phyloP scores from a whole-genome alignment of 1,140 invertebrate species.

The Rhysida immarginata region DNA sequence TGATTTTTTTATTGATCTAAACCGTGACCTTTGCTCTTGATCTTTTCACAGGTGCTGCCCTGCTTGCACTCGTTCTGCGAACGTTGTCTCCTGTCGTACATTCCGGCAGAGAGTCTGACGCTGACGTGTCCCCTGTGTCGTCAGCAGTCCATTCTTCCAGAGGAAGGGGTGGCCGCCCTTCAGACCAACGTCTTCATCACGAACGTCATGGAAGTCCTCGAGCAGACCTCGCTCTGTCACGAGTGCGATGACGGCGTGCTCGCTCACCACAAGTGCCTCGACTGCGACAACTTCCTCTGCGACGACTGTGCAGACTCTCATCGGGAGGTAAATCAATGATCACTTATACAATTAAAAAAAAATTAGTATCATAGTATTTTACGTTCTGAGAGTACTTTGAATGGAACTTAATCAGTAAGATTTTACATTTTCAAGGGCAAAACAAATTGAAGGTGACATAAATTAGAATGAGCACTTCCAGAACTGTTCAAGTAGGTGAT shows the following conservation, averaged over 20 bases:
- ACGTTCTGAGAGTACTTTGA: too few relatives aligned
- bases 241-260: conserved; percentile 21
- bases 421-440: too few relatives aligned
- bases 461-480: too few relatives aligned
- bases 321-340: conserved; percentile 16
- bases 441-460: too few relatives aligned
- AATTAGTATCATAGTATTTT: too few relatives aligned
- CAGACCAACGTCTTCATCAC: conserved; percentile 36
- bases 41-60: conserved; percentile 27
- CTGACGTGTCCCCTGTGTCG: conserved; percentile 39
- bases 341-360: too few relatives aligned
- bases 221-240: conserved; percentile 22
- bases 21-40: not conserved
- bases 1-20: not conserved
- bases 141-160: conserved; percentile 38
- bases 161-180: conserved; percentile 35
- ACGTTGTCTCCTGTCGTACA: conserved; percentile 28
- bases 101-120: conserved; percentile 33
- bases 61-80: conserved; percentile 35
- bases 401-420: too few relatives aligned
- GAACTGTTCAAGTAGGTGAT: too few relatives aligned
- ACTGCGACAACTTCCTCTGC: conserved; percentile 28
- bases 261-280: conserved; percentile 26
- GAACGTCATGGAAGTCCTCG: conserved; percentile 32
- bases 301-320: conserved; percentile 22